A percentile compares a stretch with the other conserved stretches of the same genome.
Evolutionary conservation across 2,113 vertebrate species (phyloP).

Genomic region (Pseudopodoces humilis): DNA sequence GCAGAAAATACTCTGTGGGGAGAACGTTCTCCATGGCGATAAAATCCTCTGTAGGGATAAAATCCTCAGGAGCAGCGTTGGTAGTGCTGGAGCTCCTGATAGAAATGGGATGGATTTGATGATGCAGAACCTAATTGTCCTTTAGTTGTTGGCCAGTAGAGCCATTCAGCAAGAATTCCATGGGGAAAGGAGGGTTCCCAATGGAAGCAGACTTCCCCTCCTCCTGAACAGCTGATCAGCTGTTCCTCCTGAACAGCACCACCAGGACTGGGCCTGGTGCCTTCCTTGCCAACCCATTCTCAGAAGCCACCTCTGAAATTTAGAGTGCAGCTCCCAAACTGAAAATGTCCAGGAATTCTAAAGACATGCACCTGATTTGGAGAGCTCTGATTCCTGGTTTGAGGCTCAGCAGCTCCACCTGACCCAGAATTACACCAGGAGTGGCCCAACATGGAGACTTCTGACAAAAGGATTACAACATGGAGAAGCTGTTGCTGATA

Average conservation of each 20-base stretch:
- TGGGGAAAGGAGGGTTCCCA: not conserved
- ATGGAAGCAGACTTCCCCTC: not conserved
- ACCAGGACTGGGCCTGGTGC: not conserved
- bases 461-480: not conserved
- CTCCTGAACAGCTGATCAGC: not conserved
- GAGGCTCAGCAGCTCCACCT: not conserved
- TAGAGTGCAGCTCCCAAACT: not conserved
- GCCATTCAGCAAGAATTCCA: not conserved
- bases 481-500: not conserved
- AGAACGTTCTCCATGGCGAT: not conserved
- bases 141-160: not conserved
- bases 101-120: not conserved
- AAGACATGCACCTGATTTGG: not conserved
- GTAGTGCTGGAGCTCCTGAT: not conserved
- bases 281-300: not conserved
- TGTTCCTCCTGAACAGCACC: not conserved
- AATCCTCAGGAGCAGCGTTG: not conserved
- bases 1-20: fast-evolving
- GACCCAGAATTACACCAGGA: not conserved
- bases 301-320: not conserved
- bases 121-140: not conserved
- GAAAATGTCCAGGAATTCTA: not conserved
- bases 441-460: fast-evolving
- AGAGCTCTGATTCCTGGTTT: not conserved
- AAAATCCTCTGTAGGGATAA: not conserved